Evolutionary conservation across 2,113 vertebrate genomes (phyloP), one percentile per base, ranked within the genome.

Genomic region (Campylomormyrus numenius): DNA sequence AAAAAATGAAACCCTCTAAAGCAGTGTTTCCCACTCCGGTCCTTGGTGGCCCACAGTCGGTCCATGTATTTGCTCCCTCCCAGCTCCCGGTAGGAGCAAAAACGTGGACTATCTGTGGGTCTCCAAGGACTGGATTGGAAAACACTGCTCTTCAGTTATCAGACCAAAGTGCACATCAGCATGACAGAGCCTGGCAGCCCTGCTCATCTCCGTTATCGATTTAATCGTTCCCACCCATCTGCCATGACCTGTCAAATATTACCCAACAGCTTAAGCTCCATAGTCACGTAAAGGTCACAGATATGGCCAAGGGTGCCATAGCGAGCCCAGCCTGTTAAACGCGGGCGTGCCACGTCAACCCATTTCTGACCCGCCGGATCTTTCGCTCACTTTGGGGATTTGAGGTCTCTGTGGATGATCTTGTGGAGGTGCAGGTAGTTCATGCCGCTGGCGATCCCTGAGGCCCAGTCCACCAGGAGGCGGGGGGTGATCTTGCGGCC

Each of bases 351-450:
- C 42, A 24, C 45, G 9, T 85, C 24, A 9, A 11, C 83, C 17
- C 45, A 8, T 35, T 24, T n/a, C 3, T 3, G 24, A 31, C 46
- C 85, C 49, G n/a, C 35, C 17, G 49, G 19, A 19, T 27, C 19
- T n/a, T 7, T 35, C 15, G 9, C 31, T 66, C 93, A 99, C 98
- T 99, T 99, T 88, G 98, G 98, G 90, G 98, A 99, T 93, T 99
- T 99, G 92, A 99, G 98, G 94, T 99, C 98, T 93, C 98, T 96
- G 94, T 99, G 98, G 94, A 99, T 99, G 96, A 99, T 99, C 94
- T 99, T 99, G 95, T 99, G 98, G 48, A 99, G 96, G 93, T 99
- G 98, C 85, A 99, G 96, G 93, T 99, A 99, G 95, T 99, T 99
- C 98, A 99, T 99, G 91, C 98, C 98, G 3, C 98, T 98, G 58